Base-by-base conservation (phyloP, 1,140 invertebrate species). In the Caenorhabditis remanei region DNA sequence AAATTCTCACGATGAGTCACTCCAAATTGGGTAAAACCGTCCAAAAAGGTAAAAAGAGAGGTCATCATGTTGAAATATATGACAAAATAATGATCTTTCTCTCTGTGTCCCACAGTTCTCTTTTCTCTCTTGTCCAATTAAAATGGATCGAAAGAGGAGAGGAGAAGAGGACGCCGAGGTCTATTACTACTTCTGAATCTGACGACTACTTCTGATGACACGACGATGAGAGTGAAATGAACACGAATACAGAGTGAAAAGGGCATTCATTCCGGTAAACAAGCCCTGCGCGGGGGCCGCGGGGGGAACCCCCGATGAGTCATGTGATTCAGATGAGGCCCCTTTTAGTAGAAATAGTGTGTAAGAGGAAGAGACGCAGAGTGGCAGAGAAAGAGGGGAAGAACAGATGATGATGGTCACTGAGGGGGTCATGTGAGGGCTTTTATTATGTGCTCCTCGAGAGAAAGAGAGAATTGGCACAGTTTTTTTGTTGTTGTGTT, bases 321-420 rank as follows among this genome's bases (percentile, higher is more conserved):
- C 83, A 58, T 58, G 58, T 61, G 58, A 84, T 63, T 84, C 55
- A 40, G 55, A 84, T 41, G 83, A 63, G 55, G 4, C 46, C 48
- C 48, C 46, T 61, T 9, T 56, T 11, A 16, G 9, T 8, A 21
- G 4, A 43, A 9, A 41, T 8, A 43, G 79, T 32, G 48, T 16
- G 5, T 7, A 21, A 7, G 50, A 58, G 32, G 79, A 55, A 58
- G 79, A 83, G 79, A 83, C 50, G 40, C 50, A 55, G 79, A 9
- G 21, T 19, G 16, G 7, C 32, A 21, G 43, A 24, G 24, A 32
- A 13, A n/a, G 48, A 13, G 19, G 9, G 21, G 71, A 48, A 19
- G 32, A 71, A 41, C 32, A 41, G 65, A 71, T 4, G 2, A 71
- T 32, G 65, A 65, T 65, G 61, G 61, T n/a, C n/a, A n/a, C 63